Evolutionary conservation across 64 coral and sea anemone species (phyloP).

Genomic region (Dendrophyllia cribrosa): DNA sequence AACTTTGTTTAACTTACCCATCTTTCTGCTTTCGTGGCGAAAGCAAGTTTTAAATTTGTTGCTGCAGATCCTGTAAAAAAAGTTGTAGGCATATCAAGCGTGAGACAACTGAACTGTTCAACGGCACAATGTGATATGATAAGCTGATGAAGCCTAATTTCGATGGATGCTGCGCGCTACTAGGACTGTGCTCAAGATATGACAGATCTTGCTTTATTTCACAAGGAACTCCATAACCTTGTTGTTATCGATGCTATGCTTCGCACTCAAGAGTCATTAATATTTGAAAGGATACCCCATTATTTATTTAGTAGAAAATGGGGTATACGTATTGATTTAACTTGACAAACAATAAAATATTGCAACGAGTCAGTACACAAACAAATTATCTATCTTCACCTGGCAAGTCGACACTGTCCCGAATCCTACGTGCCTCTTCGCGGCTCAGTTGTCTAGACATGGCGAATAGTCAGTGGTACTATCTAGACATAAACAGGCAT

Average conservation of each 20-base stretch:
- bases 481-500: neutral
- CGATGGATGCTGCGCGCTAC: neutral
- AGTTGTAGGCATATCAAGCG: neutral
- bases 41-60: constrained; percentile 21
- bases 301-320: neutral
- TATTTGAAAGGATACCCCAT: neutral
- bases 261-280: too few relatives aligned
- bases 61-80: constrained; percentile 11
- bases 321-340: neutral
- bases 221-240: too few relatives aligned
- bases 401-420: constrained; percentile 44
- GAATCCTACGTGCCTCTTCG: constrained; percentile 50
- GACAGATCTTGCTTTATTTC: too few relatives aligned
- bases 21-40: constrained; percentile 44
- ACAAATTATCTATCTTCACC: neutral
- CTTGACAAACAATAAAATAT: neutral
- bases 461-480: neutral
- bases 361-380: neutral
- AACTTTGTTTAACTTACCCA: constrained; percentile 13
- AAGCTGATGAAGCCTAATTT: neutral
- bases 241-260: too few relatives aligned
- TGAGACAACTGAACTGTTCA: neutral
- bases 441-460: constrained; percentile 11
- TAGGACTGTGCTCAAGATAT: neutral
- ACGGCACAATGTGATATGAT: neutral